Base-by-base conservation (phyloP, 2,113 vertebrate species). In the Mirounga angustirostris region DNA sequence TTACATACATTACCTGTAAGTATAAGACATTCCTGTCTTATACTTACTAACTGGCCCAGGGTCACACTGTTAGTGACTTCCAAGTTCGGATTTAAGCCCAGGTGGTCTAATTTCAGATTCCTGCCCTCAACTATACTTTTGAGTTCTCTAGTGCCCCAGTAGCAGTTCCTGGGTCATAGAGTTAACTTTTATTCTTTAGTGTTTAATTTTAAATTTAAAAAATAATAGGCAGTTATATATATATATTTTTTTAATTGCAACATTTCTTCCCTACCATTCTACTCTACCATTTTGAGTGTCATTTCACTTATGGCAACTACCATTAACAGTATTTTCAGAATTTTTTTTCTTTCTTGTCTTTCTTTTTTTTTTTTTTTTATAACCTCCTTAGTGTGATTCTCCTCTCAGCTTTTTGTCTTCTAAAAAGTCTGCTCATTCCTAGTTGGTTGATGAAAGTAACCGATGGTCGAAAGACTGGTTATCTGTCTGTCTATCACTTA, bases 51-150 rank as follows among this genome's bases (percentile, higher is more conserved):
- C 83, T 84, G 18, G 63, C 58, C 86, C 71, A 65, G 36, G 89
- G 87, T 90, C 89, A 76, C 15, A 9, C 79, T 40, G 89, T 58
- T 90, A 52, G 89, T 89, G 76, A 83, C 91, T 94, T 84, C 52
- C 84, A 84, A 88, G 74, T 90, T 87, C 89, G 79, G 84, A 79
- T 92, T 56, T 69, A 87, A 91, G 65, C 92, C 90, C 63, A 56
- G 86, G 94, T 92, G 92, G 80, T 95, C 79, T 85, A 65, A 92
- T 97, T 98, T 94, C 89, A 21, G 83, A 94, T 86, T 93, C 90
- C 24, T 81, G n/a, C 36, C 90, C 79, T 95, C 50, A 2, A 7
- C 36, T 59, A 4, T 59, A 40, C 87, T 91, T 95, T 95, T 36
- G 28, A 92, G 81, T 95, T 92, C 86, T 96, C 0, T 26, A 85